These are phyloP conservation scores for Oreonectes daqikongensis DNA, from an alignment of 2,797 vertebrate genomes.

Conservation along the genomic window DNA sequence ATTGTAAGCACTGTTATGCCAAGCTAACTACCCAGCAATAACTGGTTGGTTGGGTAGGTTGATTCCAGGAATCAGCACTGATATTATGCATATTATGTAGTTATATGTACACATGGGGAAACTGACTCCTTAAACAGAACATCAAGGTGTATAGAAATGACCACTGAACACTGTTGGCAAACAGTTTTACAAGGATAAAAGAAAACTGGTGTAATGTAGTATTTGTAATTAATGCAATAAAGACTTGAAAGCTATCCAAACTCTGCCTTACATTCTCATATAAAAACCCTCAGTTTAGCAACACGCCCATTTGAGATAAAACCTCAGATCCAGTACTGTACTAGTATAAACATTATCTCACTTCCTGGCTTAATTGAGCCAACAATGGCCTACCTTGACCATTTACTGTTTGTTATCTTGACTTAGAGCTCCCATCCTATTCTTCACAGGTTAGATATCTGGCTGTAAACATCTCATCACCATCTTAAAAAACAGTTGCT, in stretches of 20 bases:
- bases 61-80: conserved; percentile 2
- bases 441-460: too few species aligned
- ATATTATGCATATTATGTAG: not conserved
- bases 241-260: not conserved
- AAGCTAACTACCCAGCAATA: not conserved
- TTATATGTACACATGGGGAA: not conserved
- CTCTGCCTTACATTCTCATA: not conserved
- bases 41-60: not conserved
- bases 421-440: too few species aligned
- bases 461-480: too few species aligned
- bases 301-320: too few species aligned
- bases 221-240: conserved; percentile 7
- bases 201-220: not conserved
- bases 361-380: too few species aligned
- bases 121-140: not conserved
- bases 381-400: too few species aligned
- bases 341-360: too few species aligned
- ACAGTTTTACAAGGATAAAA: not conserved
- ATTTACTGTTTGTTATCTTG: too few species aligned
- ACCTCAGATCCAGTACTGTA: too few species aligned
- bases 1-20: not conserved
- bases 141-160: not conserved
- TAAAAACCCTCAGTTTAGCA: not conserved
- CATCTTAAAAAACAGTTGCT: too few species aligned
- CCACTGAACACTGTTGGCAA: not conserved